These are phyloP conservation scores for Trissoscelio sp. DNA, from an alignment of 2,888 invertebrate species.

Conservation along the genomic window DNA sequence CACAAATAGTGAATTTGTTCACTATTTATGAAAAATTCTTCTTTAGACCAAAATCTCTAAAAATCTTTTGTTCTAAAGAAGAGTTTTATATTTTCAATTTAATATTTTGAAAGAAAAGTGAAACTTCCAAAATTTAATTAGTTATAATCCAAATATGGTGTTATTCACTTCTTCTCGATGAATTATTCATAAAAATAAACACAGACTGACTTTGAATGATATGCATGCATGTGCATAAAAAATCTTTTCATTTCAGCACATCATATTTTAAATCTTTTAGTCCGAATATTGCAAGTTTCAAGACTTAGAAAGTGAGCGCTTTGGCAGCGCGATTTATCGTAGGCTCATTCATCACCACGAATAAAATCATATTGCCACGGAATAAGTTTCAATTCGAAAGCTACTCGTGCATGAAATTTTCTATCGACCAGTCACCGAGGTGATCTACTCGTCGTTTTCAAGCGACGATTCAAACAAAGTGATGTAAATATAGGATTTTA, in stretches of 20 bases:
- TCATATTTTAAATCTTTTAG: slow-evolving; percentile 25
- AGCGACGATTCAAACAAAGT: slow-evolving; percentile 39
- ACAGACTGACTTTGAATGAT: background rate
- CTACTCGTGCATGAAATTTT: slow-evolving; percentile 37
- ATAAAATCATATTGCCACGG: slow-evolving; percentile 46
- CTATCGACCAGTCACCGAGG: slow-evolving; percentile 42
- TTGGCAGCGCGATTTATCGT: slow-evolving; percentile 33
- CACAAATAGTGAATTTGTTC: no score
- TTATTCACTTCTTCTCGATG: no score
- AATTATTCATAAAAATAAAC: background rate
- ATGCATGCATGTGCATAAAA: background rate
- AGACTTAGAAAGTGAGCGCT: slow-evolving; percentile 23
- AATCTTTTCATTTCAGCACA: slow-evolving; percentile 12
- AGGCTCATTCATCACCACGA: slow-evolving; percentile 44
- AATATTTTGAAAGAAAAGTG: no score
- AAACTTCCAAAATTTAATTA: no score
- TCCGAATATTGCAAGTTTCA: slow-evolving; percentile 10
- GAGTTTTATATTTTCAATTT: no score
- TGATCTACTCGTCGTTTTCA: slow-evolving; percentile 29
- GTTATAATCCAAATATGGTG: no score
- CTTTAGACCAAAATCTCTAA: no score
- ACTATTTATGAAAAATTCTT: no score
- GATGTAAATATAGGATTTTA: slow-evolving; percentile 21
- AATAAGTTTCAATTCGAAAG: slow-evolving; percentile 39
- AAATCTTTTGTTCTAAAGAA: no score